Evolutionary conservation across 1,140 invertebrate genomes (phyloP).

Genomic region (Lepidurus couesii): DNA sequence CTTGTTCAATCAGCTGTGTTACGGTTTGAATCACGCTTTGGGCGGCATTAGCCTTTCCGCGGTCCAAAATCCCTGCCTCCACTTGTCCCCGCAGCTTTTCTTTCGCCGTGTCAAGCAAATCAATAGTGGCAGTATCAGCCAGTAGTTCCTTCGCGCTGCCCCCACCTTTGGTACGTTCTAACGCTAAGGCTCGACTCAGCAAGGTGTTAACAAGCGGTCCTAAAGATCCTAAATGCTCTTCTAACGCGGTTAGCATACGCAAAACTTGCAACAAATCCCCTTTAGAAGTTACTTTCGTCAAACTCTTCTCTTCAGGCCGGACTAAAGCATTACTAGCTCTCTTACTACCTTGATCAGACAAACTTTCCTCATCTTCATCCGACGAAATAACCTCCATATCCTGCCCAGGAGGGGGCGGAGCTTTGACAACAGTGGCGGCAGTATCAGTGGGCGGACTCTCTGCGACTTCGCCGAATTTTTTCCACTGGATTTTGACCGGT

Average conservation of each 20-base stretch:
- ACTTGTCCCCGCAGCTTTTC: conserved; percentile 76
- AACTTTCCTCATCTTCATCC: background rate
- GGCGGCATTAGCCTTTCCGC: conserved; percentile 56
- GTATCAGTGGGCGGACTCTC: background rate
- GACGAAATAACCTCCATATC: no score
- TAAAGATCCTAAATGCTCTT: conserved; percentile 69
- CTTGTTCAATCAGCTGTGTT: conserved; percentile 34
- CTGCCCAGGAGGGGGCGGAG: background rate
- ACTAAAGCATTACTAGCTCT: background rate
- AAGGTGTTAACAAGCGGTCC: conserved; percentile 68
- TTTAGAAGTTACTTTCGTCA: background rate
- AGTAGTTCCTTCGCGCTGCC: conserved; percentile 63
- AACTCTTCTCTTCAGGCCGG: conserved; percentile 23
- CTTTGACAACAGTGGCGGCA: background rate
- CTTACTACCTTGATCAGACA: background rate
- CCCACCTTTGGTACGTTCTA: conserved; percentile 63
- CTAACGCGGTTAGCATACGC: conserved; percentile 66
- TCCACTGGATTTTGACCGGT: conserved; percentile 29
- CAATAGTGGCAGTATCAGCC: conserved; percentile 60
- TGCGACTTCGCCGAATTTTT: background rate
- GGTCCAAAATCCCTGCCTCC: conserved; percentile 64
- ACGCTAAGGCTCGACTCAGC: conserved; percentile 62
- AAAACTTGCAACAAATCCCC: conserved; percentile 57
- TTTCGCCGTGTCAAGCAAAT: conserved; percentile 72
- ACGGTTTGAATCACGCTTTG: conserved; percentile 49